Percentiles rank a stretch among this genome's conserved stretches.
These are phyloP conservation scores for Lepidocyrtinus sp. DNA, from an alignment of 2,888 invertebrate species.

Conservation along the genomic window DNA sequence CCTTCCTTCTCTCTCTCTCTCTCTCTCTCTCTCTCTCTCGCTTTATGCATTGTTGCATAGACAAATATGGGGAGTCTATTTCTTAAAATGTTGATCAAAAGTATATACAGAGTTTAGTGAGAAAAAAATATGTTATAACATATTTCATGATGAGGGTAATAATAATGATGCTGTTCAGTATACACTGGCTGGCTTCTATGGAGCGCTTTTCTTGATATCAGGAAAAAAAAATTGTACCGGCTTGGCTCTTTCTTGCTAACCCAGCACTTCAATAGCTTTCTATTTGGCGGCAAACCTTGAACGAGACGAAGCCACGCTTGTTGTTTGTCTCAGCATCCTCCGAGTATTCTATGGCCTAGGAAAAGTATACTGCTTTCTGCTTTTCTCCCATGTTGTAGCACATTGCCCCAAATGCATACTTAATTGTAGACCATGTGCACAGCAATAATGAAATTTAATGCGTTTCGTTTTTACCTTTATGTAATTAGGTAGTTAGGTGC, in stretches of 20 bases:
- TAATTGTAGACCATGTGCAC: too few species aligned
- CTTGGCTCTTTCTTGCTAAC: slow-evolving; percentile 7
- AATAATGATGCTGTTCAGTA: too few species aligned
- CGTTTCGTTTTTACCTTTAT: too few species aligned
- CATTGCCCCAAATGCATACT: slow-evolving; percentile 4
- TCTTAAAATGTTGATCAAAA: too few species aligned
- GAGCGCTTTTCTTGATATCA: slow-evolving; percentile 18
- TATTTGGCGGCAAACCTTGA: slow-evolving; percentile 60
- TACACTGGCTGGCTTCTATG: not conserved
- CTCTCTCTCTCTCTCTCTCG: slow-evolving; percentile 19
- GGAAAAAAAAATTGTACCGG: slow-evolving; percentile 28
- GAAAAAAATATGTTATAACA: too few species aligned
- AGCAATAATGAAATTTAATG: too few species aligned
- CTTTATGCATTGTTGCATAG: too few species aligned
- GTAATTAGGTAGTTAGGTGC: too few species aligned
- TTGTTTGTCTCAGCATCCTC: slow-evolving; percentile 56
- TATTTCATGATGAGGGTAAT: too few species aligned
- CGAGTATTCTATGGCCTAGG: slow-evolving; percentile 38
- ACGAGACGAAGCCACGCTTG: slow-evolving; percentile 58
- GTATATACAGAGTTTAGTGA: too few species aligned
- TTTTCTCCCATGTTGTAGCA: slow-evolving; percentile 8
- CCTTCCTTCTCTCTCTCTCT: not conserved
- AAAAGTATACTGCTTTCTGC: not conserved
- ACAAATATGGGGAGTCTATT: too few species aligned
- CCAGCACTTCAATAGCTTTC: slow-evolving; percentile 26